Evolutionary conservation across 2,113 vertebrate genomes (phyloP), one percentile per base, ranked within the genome.

Genomic region (Fulica atra): DNA sequence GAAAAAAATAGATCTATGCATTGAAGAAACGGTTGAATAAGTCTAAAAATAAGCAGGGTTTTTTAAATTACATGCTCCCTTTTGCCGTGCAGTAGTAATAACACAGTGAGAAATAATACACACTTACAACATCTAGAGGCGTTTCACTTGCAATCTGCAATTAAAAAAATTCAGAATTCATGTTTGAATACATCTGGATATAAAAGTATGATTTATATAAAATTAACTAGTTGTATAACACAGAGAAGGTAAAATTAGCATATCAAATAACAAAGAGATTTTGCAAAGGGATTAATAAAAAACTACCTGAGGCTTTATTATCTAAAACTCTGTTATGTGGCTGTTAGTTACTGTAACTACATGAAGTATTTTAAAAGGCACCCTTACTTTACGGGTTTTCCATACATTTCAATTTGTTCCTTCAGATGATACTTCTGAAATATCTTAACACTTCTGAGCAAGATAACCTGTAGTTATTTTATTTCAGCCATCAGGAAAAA

Each of bases 91-190:
- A 86, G 36, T 28, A 91, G 29, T 65, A 95, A 53, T 95, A 79
- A 51, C 92, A 57, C 11, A 86, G n/a, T 9, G 19, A 88, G 36
- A 74, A 92, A 79, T 59, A 29, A 61, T 16, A 40, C 42, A 99
- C 99, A 99, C 99, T 99, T 98, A 99, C 99, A 98, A 99, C 99
- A 98, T 99, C 99, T 95, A 99, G 97, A 72, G 99, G 99, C 0
- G 99, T 99, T 99, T 99, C 99, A 78, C 98, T 99, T 94, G 99
- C 99, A 98, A 99, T 99, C 99, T 99, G 98, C 86, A 98, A 98
- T 94, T 69, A 97, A 78, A 97, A 89, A 88, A 65, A 95, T 50
- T 23, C 46, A 96, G 60, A 92, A 86, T 81, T 86, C 50, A 60
- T 31, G 29, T 82, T 29, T 81, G 10, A 95, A 69, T 81, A 92